These are phyloP conservation scores for Temnothorax rugatulus DNA, from an alignment of 2,888 invertebrate genomes.

Conservation along the genomic window DNA sequence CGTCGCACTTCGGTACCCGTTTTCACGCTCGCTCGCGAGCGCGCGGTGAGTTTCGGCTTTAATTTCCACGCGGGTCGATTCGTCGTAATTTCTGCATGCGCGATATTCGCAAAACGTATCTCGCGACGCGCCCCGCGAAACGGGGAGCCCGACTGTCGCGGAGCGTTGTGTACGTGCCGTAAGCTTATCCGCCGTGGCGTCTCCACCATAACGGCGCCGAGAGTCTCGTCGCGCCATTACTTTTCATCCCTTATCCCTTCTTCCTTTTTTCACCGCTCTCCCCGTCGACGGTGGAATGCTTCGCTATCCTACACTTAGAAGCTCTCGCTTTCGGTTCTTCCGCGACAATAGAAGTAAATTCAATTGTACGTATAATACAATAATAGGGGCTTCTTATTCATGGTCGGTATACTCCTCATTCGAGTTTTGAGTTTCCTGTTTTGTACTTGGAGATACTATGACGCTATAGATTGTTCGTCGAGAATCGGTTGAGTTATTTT, in stretches of 20 bases:
- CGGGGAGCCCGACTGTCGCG: background rate
- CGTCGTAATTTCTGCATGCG: background rate
- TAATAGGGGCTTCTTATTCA: slow-evolving; percentile 10
- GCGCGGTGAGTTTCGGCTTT: slow-evolving; percentile 13
- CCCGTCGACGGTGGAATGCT: background rate
- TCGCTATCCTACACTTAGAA: background rate
- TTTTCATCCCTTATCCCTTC: slow-evolving; percentile 70
- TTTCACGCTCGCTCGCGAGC: background rate
- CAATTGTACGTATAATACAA: background rate
- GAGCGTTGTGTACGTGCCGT: slow-evolving; percentile 59
- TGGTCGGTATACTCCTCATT: background rate
- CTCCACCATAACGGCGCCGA: slow-evolving; percentile 55
- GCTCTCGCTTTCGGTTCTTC: background rate
- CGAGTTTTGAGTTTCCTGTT: background rate
- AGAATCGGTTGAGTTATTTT: slow-evolving; percentile 7
- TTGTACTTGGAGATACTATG: background rate
- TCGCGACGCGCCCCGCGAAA: background rate
- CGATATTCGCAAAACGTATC: slow-evolving; percentile 10
- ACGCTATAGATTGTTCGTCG: slow-evolving; percentile 18
- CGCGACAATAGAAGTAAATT: slow-evolving; percentile 27
- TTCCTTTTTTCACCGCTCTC: background rate
- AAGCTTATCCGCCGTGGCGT: slow-evolving; percentile 69
- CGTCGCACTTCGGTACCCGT: background rate
- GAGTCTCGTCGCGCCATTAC: slow-evolving; percentile 69
- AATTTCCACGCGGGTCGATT: slow-evolving; percentile 23